Evolutionary conservation across 2,113 vertebrate species (phyloP).

Genomic region (Rostratula benghalensis): DNA sequence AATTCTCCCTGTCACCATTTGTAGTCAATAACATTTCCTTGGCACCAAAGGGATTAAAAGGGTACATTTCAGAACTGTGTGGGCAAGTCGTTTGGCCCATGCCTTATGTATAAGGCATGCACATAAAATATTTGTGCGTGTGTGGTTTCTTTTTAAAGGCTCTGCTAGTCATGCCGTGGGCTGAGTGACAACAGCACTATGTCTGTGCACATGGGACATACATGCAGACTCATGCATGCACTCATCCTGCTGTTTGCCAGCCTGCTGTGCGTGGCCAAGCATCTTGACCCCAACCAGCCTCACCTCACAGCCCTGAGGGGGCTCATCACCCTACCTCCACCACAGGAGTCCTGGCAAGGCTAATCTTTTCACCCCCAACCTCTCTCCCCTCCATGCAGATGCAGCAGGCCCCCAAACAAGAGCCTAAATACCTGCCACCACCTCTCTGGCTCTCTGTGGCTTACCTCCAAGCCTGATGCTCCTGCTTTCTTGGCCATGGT

Average conservation of each 20-base stretch:
- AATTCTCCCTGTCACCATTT: slow-evolving; percentile 23
- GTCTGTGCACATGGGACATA: slow-evolving; percentile 37
- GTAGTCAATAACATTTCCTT: slow-evolving; percentile 57
- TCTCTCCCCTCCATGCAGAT: not conserved
- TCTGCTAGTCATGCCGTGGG: slow-evolving; percentile 46
- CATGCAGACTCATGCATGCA: not conserved
- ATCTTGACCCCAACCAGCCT: not conserved
- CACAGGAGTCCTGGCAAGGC: not conserved
- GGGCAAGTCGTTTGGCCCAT: slow-evolving; percentile 56
- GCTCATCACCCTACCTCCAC: not conserved
- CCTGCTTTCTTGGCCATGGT: not conserved
- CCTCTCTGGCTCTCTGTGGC: not conserved
- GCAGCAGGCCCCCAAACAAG: not conserved
- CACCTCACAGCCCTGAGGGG: not conserved
- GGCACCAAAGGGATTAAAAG: slow-evolving; percentile 42
- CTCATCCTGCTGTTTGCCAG: not conserved
- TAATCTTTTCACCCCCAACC: not conserved
- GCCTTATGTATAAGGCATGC: slow-evolving; percentile 52
- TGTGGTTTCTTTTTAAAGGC: slow-evolving; percentile 62
- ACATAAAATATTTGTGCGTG: slow-evolving; percentile 60
- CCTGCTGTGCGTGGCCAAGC: not conserved
- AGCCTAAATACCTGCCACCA: not conserved
- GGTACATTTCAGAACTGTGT: slow-evolving; percentile 61
- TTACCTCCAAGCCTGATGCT: not conserved
- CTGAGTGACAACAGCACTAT: slow-evolving; percentile 17